Evolutionary conservation across 2,888 invertebrate genomes (phyloP), one percentile per base, ranked within the genome.

Genomic region (Rotaria sp.): DNA sequence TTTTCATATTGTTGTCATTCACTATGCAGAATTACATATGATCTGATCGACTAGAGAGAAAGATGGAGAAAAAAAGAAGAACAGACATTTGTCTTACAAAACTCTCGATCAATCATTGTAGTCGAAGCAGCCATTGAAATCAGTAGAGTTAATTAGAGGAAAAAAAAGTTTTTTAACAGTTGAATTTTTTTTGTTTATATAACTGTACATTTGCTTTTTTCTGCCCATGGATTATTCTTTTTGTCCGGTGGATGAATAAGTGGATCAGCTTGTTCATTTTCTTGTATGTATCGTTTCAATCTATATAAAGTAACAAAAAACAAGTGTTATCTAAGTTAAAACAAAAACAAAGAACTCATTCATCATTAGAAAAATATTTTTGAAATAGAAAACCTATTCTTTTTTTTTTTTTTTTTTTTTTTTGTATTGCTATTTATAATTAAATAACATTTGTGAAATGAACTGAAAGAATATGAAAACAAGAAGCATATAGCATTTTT

Each of bases 141-240:
- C 52, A 52, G 52, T 52, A 24, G 24, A 24, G 8, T 52, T 52
- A 21, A 24, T 52, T 52, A 24, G 52, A 52, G 8, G 24, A 11
- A 52, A 52, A 52, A 52, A 52, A 52, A 3, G 4, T 67, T 30
- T 59, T n/a, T 18, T 30, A 59, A 67, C 5, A 67, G 21, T 18
- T 15, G 30, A 35, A 67, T 67, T 4, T 67, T 41, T 41, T 67
- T 8, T 21, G 35, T 30, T 67, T 67, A 67, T 35, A 67, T 67
- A 67, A 67, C 67, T 67, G 67, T 67, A 67, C 67, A 67, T 67
- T 67, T 67, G 67, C 67, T 35, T 35, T 67, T 67, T 38, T 67
- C 67, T 21, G 67, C 67, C 67, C 67, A 67, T 67, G 67, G 67
- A 67, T 67, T 67, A 67, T 35, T 67, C 18, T 67, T 67, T 30